Base-by-base conservation (phyloP, 2,888 invertebrate species). In the Acrocyrtus sp. region DNA sequence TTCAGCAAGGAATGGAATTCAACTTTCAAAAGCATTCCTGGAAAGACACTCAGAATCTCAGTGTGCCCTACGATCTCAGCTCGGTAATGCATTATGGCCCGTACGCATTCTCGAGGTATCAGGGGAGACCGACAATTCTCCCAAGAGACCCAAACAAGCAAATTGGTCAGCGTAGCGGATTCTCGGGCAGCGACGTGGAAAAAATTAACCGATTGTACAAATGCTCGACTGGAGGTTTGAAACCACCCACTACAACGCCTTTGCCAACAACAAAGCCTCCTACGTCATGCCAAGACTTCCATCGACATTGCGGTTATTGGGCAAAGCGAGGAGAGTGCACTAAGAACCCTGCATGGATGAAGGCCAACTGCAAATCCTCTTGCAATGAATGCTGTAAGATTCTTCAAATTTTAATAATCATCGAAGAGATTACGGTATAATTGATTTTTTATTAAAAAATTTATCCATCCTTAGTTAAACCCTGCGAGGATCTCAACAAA, bases 1-100 rank as follows among this genome's bases (percentile, higher is more conserved):
- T 83, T 53, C 63, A 75, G 22, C 74, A 74, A 82, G 83, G 83
- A 24, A 82, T 82, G 81, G 82, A 82, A 15, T 82, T 82, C 67
- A 84, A 84, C 65, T 84, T 83, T 65, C 80, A 82, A 17, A 83
- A 83, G 72, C 82, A 82, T 70, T 81, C 77, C 10, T 82, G 82
- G 80, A 80, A 78, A 21, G 77, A 81, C 4, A 81, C 83, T 17
- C 82, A 83, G 58, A 82, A 82, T 73, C 76, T 84, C 22, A 82
- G 82, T 19, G 82, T 81, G 21, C 67, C 72, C 1, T 84, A 84
- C 73, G 84, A 84, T 63, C 79, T 82, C 45, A 43, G 54, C 66
- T 84, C 84, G 5, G 81, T 85, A n/a, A 84, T 85, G 84, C 85
- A 85, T 72, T 85, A 85, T 75, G 84, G 83, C 1, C 77, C 82